Conservation (phyloP, 2,113 vertebrate genomes). For the Eretmochelys imbricata region DNA sequence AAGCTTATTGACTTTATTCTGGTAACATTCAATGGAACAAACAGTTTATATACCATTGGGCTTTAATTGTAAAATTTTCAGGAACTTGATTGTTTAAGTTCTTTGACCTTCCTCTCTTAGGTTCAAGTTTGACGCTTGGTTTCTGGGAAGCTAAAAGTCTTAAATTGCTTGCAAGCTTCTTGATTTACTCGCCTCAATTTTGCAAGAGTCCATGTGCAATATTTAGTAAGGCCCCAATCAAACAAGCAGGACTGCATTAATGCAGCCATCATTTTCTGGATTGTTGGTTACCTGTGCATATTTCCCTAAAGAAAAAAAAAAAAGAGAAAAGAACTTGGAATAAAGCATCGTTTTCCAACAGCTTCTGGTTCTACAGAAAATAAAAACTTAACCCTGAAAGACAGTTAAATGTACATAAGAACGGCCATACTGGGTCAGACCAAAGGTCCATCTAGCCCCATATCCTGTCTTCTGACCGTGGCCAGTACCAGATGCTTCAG, state of each 20-base stretch:
- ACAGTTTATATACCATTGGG: not conserved
- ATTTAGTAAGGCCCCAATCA: constrained; percentile 58
- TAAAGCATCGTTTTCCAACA: not conserved
- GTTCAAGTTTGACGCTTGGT: not conserved
- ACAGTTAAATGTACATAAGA: not conserved
- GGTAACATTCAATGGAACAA: not conserved
- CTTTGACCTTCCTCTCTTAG: not conserved
- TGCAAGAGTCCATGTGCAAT: not conserved
- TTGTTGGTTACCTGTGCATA: constrained; percentile 98
- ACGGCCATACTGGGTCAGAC: too few species aligned
- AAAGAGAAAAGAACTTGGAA: not conserved
- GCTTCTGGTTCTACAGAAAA: not conserved
- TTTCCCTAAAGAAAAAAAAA: constrained; percentile 84
- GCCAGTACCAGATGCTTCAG: too few species aligned
- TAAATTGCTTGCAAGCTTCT: not conserved
- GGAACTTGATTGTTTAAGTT: not conserved
- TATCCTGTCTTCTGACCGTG: too few species aligned
- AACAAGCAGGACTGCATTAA: constrained; percentile 94
- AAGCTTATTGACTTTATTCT: constrained; percentile 60
- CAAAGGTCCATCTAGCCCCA: too few species aligned
- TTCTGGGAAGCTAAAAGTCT: not conserved
- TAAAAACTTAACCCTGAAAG: not conserved
- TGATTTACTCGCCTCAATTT: not conserved
- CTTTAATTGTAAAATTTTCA: not conserved
- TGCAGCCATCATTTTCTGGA: constrained; percentile 98